Conservation (phyloP, 2,888 invertebrate species). For the Drepanosiphum platanoidis region DNA sequence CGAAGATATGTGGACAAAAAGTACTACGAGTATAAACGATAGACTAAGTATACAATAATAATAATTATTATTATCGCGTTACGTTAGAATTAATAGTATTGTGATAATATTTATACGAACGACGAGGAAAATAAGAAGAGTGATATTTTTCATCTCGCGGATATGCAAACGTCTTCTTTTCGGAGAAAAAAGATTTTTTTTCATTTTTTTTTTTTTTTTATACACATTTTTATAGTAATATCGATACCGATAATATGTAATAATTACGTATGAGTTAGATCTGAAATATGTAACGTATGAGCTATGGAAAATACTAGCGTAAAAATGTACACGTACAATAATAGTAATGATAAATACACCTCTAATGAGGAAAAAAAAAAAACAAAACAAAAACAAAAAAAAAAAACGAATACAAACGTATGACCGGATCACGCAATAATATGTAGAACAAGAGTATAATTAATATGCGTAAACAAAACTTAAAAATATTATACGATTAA, state of each 20-base stretch:
- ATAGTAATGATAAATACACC: too few relatives aligned
- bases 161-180: slow-evolving; percentile 6
- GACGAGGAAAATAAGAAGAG: neutral
- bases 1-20: slow-evolving; percentile 25
- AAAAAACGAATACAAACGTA: neutral
- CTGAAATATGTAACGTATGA: neutral
- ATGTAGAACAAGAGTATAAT: neutral
- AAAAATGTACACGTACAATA: neutral
- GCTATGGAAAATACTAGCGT: neutral
- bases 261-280: neutral
- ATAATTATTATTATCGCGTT: too few relatives aligned
- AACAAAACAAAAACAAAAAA: neutral
- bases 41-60: neutral
- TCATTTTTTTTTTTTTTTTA: neutral
- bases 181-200: neutral
- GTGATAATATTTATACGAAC: neutral
- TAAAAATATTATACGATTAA: neutral
- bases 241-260: neutral
- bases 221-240: neutral
- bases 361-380: neutral
- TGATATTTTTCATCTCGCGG: neutral
- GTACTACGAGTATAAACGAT: neutral
- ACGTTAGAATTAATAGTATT: too few relatives aligned
- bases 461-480: neutral
- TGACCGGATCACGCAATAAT: neutral